Conservation (phyloP, 2,113 vertebrate genomes). For the Malurus cyaneus region DNA sequence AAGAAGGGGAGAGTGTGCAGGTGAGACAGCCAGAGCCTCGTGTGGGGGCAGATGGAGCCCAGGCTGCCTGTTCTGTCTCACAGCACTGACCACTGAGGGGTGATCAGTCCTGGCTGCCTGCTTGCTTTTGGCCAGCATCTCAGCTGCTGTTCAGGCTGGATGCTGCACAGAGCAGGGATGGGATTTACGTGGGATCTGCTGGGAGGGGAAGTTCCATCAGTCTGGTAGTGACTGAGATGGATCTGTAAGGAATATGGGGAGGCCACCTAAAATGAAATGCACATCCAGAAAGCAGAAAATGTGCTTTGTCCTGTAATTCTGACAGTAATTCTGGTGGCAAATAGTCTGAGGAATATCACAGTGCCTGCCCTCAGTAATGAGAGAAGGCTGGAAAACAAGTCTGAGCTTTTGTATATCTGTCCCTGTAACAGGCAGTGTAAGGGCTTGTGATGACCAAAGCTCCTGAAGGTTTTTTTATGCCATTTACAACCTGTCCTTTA, state of each 20-base stretch:
- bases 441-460: background rate
- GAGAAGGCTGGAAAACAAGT: background rate
- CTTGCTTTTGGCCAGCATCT: background rate
- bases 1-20: conserved; percentile 96
- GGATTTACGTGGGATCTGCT: background rate
- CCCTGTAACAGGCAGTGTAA: background rate
- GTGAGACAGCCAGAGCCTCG: conserved; percentile 62
- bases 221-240: background rate
- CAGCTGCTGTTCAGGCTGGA: background rate
- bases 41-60: conserved; percentile 33
- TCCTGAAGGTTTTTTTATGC: background rate
- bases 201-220: background rate
- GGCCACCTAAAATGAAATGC: background rate
- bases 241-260: background rate
- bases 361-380: background rate
- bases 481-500: background rate
- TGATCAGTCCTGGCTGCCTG: background rate
- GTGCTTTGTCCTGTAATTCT: background rate
- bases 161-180: background rate
- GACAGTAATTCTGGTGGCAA: background rate
- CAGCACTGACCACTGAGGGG: background rate
- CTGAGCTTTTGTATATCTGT: background rate
- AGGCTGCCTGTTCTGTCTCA: background rate
- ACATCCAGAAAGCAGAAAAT: background rate
- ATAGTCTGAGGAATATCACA: background rate